Conservation (phyloP, 2,797 vertebrate species). For the Esox lucius region DNA sequence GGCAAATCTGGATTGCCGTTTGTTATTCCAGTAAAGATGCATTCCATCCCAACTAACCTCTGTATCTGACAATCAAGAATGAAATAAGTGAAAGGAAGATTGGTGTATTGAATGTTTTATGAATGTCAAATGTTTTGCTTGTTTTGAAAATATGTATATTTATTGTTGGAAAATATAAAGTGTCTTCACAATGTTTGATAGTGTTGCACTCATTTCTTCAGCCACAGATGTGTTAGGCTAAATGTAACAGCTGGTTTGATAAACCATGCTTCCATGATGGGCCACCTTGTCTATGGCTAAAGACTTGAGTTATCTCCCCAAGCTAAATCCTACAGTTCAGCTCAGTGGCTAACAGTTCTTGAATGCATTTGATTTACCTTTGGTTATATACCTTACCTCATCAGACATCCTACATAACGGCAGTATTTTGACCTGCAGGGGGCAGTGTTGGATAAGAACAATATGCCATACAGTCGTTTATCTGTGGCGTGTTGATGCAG, state of each 20-base stretch:
- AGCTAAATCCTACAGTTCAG: not conserved
- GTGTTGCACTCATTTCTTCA: slow-evolving; percentile 8
- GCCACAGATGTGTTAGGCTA: not conserved
- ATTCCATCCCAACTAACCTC: slow-evolving; percentile 3
- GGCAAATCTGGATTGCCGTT: not conserved
- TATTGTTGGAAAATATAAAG: slow-evolving; percentile 28
- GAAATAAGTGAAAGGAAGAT: not conserved
- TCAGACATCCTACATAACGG: not conserved
- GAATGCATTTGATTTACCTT: not conserved
- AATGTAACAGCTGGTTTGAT: not conserved
- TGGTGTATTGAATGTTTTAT: not conserved
- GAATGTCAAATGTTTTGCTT: slow-evolving; percentile 23
- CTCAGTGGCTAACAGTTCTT: not conserved
- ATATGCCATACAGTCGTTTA: not conserved
- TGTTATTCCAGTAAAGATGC: slow-evolving; percentile 4
- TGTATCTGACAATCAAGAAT: slow-evolving; percentile 57
- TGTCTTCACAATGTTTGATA: not conserved
- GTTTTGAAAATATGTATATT: slow-evolving; percentile 60
- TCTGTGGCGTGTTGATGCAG: not conserved
- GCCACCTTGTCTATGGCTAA: not conserved
- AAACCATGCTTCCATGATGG: not conserved
- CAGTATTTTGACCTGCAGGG: slow-evolving; percentile 7
- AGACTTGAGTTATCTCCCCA: not conserved
- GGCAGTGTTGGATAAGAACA: slow-evolving; percentile 10
- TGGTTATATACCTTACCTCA: no score